Evolutionary conservation across 1,140 invertebrate genomes (phyloP).

Genomic region (Listronotus bonariensis): DNA sequence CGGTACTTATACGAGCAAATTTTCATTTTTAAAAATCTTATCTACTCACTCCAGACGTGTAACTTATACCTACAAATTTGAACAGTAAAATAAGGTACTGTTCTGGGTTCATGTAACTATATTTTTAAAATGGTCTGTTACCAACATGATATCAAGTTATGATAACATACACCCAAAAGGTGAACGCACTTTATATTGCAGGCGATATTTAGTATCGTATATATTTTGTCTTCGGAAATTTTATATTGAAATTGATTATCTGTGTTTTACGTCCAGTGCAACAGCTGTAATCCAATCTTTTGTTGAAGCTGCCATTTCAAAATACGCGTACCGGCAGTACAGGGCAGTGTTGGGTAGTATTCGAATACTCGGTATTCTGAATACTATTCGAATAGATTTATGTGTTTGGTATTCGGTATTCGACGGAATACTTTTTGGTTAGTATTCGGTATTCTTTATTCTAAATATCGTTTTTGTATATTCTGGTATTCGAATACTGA

Average conservation of each 20-base stretch:
- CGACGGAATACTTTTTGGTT: too few species aligned
- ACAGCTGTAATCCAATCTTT: conserved; percentile 26
- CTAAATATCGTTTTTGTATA: too few species aligned
- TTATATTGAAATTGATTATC: conserved; percentile 34
- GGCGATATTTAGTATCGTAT: conserved; percentile 21
- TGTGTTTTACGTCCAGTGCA: conserved; percentile 24
- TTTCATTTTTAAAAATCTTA: too few species aligned
- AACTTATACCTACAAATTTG: conserved; percentile 9
- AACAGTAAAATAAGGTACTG: conserved; percentile 4
- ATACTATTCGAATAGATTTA: too few species aligned
- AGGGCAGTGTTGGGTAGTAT: too few species aligned
- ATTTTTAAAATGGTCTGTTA: conserved; percentile 5
- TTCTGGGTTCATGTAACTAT: conserved; percentile 2
- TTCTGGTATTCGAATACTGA: too few species aligned
- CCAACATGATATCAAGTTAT: conserved; percentile 20
- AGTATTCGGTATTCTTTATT: too few species aligned
- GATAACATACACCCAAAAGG: conserved; percentile 19
- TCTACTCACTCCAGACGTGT: not conserved
- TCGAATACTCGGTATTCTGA: too few species aligned
- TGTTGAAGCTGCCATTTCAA: conserved; percentile 19
- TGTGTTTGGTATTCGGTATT: too few species aligned
- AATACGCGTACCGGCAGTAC: too few species aligned
- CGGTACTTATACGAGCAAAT: too few species aligned
- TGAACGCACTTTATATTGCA: conserved; percentile 29
- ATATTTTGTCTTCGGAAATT: conserved; percentile 37